phyloP scores from a whole-genome alignment of 2,888 invertebrate genomes.

The Sipha maydis region DNA sequence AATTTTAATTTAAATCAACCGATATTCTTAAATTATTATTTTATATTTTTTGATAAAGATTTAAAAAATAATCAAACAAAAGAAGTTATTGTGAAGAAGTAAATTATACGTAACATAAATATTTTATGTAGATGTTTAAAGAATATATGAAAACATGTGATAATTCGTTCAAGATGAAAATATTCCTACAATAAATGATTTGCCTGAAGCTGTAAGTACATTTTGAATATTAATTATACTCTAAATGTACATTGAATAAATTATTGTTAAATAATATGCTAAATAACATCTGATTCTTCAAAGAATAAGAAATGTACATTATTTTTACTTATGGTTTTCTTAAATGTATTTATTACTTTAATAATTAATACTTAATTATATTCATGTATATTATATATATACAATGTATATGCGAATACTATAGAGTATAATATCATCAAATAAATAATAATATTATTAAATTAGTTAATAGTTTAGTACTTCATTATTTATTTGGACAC shows the following conservation, averaged over 20 bases:
- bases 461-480: too few relatives aligned
- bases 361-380: too few relatives aligned
- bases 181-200: background rate
- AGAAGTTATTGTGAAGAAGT: background rate
- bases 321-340: conserved; percentile 19
- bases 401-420: too few relatives aligned
- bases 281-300: background rate
- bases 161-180: conserved; percentile 33
- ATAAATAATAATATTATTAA: background rate
- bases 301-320: background rate
- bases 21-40: background rate
- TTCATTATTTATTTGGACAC: too few relatives aligned
- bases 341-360: background rate
- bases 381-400: too few relatives aligned
- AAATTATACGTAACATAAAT: background rate
- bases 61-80: background rate
- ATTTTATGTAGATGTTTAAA: background rate
- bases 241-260: background rate
- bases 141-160: background rate
- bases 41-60: background rate
- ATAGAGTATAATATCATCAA: background rate
- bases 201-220: background rate
- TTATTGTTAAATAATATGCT: background rate
- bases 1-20: background rate
- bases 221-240: background rate